A percentile compares a stretch with the other conserved stretches of the same genome.
Conservation (phyloP, 1,140 invertebrate genomes). For the Mizuhopecten yessoensis region DNA sequence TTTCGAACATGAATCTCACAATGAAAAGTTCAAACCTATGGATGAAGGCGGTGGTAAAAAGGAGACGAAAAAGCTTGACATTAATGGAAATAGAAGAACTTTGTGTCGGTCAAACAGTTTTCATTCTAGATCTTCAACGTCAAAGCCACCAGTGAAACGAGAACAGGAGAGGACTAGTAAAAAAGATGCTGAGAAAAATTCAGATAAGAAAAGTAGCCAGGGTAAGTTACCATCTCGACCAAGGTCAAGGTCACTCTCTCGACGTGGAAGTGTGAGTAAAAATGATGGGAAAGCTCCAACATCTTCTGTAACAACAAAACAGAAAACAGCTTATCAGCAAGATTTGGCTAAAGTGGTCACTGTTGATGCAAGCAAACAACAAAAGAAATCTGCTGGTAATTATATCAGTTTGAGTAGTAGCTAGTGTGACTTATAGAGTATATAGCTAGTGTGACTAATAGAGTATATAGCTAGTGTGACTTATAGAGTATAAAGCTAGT, state of each 20-base stretch:
- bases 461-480: no score
- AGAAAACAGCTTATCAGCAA: slow-evolving; percentile 20
- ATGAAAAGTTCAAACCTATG: neutral
- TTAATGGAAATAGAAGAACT: neutral
- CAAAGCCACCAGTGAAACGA: neutral
- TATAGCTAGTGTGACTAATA: no score
- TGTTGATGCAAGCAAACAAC: neutral
- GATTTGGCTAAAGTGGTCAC: neutral
- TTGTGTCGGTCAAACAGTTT: neutral
- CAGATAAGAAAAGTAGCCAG: neutral
- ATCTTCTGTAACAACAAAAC: neutral
- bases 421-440: no score
- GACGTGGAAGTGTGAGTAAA: neutral
- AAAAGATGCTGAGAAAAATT: neutral
- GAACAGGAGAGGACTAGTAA: neutral
- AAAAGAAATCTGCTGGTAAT: neutral
- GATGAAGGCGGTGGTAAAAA: neutral
- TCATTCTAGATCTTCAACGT: neutral
- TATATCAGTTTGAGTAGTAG: no score
- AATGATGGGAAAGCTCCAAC: neutral
- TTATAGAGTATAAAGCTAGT: no score
- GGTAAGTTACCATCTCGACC: neutral
- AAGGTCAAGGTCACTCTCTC: slow-evolving; percentile 4
- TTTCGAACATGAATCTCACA: neutral
- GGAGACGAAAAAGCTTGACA: neutral